Percentiles rank a stretch among this genome's conserved stretches.
Evolutionary conservation across 2,888 invertebrate species (phyloP).

Genomic region (Idaea biselata): DNA sequence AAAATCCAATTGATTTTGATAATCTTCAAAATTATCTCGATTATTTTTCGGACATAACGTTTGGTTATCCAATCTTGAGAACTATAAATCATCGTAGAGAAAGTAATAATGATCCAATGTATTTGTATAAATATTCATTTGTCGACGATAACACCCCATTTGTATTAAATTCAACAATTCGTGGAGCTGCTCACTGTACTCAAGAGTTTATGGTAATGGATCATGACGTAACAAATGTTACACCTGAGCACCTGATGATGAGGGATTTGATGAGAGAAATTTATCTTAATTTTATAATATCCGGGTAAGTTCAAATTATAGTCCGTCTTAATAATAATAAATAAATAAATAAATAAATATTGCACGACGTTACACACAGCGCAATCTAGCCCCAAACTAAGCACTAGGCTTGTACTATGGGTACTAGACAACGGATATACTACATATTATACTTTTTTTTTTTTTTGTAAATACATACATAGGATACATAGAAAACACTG

Average conservation of each 20-base stretch:
- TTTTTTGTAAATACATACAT: too few relatives aligned
- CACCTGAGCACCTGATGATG: constrained; percentile 29
- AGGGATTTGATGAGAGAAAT: constrained; percentile 34
- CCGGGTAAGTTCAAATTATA: constrained; percentile 35
- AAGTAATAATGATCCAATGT: constrained; percentile 46
- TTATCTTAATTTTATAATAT: constrained; percentile 47
- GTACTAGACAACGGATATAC: too few relatives aligned
- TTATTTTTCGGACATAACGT: constrained; percentile 55
- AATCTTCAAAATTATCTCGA: constrained; percentile 42
- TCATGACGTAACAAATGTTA: constrained; percentile 20
- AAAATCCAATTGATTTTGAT: constrained; percentile 32
- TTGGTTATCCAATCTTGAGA: constrained; percentile 37
- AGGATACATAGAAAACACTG: too few relatives aligned
- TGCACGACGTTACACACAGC: too few relatives aligned
- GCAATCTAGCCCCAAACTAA: too few relatives aligned
- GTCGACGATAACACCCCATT: constrained; percentile 34
- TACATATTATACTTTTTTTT: too few relatives aligned
- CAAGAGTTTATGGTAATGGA: constrained; percentile 28
- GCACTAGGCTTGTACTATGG: too few relatives aligned
- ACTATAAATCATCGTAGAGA: constrained; percentile 38
- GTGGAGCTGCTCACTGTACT: constrained; percentile 42
- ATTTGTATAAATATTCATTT: constrained; percentile 51
- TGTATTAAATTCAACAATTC: constrained; percentile 34
- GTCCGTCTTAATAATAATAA: too few relatives aligned
- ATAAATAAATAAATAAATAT: too few relatives aligned